A percentile compares a stretch with the other conserved stretches of the same genome.
These are phyloP conservation scores for Vesta saturnalis DNA, from an alignment of 2,888 invertebrate genomes.

Conservation along the genomic window DNA sequence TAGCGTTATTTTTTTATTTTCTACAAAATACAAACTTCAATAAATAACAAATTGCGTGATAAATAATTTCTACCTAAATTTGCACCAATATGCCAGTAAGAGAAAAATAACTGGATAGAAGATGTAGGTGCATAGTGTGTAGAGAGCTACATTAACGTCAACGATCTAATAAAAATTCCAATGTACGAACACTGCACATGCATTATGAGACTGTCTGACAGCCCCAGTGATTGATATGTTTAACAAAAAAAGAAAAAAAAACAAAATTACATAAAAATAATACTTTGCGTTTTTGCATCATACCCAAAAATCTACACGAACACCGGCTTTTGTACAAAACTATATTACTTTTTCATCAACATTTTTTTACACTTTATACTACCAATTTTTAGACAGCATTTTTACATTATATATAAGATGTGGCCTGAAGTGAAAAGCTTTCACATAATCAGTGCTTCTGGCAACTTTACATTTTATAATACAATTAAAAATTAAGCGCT, in stretches of 20 bases:
- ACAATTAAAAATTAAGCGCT: conserved; percentile 26
- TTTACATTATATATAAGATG: conserved; percentile 28
- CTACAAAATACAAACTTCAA: conserved; percentile 60
- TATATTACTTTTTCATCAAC: conserved; percentile 35
- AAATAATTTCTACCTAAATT: conserved; percentile 54
- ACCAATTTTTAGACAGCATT: conserved; percentile 33
- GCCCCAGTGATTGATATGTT: conserved; percentile 51
- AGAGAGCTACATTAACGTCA: conserved; percentile 53
- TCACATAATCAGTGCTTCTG: conserved; percentile 25
- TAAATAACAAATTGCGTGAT: conserved; percentile 58
- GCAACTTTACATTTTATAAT: conserved; percentile 20
- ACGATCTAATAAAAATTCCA: conserved; percentile 29
- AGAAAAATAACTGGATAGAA: conserved; percentile 43
- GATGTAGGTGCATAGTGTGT: conserved; percentile 43
- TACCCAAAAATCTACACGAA: conserved; percentile 46
- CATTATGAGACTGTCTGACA: conserved; percentile 48
- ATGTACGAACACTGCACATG: conserved; percentile 40
- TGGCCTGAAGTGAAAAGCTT: conserved; percentile 32
- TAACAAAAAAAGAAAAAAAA: conserved; percentile 40
- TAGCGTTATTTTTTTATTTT: conserved; percentile 55
- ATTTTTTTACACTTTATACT: conserved; percentile 35
- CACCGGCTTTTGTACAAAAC: conserved; percentile 42
- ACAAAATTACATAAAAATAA: conserved; percentile 23
- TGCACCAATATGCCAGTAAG: conserved; percentile 46
- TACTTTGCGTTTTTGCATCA: conserved; percentile 41